A percentile compares a stretch with the other conserved stretches of the same genome.
phyloP scores from a whole-genome alignment of 2,113 vertebrate species.

The Ochotona princeps region DNA sequence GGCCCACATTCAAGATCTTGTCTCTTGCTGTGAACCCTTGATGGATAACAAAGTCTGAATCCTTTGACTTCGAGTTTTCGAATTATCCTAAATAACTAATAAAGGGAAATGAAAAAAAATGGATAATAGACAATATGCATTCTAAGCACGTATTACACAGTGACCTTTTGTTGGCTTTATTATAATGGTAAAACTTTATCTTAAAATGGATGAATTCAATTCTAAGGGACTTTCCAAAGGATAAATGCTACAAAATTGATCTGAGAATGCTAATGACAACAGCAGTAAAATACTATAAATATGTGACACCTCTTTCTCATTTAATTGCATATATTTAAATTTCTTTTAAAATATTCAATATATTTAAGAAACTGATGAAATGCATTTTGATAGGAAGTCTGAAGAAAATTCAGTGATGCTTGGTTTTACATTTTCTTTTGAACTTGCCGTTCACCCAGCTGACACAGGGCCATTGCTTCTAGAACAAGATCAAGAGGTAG shows the following conservation, averaged over 20 bases:
- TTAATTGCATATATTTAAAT: background rate
- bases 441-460: background rate
- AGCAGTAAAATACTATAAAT: slow-evolving; percentile 10
- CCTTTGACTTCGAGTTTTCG: background rate
- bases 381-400: background rate
- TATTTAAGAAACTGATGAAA: background rate
- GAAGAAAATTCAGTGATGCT: background rate
- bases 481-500: background rate
- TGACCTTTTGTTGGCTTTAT: background rate
- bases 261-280: background rate
- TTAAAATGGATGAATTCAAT: background rate
- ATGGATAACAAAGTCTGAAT: background rate
- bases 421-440: background rate
- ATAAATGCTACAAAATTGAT: slow-evolving; percentile 19
- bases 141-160: background rate
- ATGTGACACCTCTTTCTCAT: background rate
- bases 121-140: background rate
- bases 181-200: background rate
- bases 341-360: too few relatives aligned
- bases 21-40: background rate
- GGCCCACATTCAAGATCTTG: background rate
- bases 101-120: background rate
- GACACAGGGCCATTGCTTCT: background rate
- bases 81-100: background rate
- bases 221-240: slow-evolving; percentile 13